These are phyloP conservation scores for Caradrina kadenii DNA, from an alignment of 2,888 invertebrate genomes.

Conservation along the genomic window DNA sequence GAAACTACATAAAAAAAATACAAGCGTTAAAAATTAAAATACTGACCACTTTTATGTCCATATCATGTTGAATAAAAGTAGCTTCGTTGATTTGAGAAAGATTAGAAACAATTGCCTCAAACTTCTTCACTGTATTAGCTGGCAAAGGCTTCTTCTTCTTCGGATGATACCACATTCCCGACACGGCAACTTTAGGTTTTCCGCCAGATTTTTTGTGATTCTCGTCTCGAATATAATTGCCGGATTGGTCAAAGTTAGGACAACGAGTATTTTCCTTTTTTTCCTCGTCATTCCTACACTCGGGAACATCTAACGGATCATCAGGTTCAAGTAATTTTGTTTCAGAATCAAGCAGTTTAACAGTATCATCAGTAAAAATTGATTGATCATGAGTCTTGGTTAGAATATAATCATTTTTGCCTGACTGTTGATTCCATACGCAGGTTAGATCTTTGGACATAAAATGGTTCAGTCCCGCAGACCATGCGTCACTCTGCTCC, in stretches of 20 bases:
- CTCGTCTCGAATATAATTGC: slow-evolving; percentile 83
- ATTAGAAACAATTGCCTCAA: slow-evolving; percentile 81
- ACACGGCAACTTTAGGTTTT: slow-evolving; percentile 80
- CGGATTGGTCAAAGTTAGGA: slow-evolving; percentile 84
- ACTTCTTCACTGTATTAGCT: slow-evolving; percentile 79
- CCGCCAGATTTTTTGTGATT: slow-evolving; percentile 79
- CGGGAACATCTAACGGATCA: slow-evolving; percentile 71
- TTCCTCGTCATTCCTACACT: slow-evolving; percentile 75
- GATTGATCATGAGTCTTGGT: slow-evolving; percentile 69
- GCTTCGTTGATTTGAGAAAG: slow-evolving; percentile 83
- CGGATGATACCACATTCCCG: slow-evolving; percentile 87
- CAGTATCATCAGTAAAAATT: slow-evolving; percentile 71
- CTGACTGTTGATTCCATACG: slow-evolving; percentile 77
- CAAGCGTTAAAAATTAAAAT: neutral
- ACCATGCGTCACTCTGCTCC: slow-evolving; percentile 76
- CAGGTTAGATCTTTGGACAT: slow-evolving; percentile 77
- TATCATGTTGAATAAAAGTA: slow-evolving; percentile 86
- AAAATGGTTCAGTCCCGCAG: slow-evolving; percentile 73
- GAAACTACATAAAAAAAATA: neutral
- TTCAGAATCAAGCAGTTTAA: slow-evolving; percentile 72
- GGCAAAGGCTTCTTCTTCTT: slow-evolving; percentile 87
- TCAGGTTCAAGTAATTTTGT: slow-evolving; percentile 72
- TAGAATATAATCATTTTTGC: slow-evolving; percentile 71
- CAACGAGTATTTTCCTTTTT: slow-evolving; percentile 77
- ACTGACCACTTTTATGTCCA: slow-evolving; percentile 88